Conservation (phyloP, 2,888 invertebrate species). For the Cerastis rubricosa region DNA sequence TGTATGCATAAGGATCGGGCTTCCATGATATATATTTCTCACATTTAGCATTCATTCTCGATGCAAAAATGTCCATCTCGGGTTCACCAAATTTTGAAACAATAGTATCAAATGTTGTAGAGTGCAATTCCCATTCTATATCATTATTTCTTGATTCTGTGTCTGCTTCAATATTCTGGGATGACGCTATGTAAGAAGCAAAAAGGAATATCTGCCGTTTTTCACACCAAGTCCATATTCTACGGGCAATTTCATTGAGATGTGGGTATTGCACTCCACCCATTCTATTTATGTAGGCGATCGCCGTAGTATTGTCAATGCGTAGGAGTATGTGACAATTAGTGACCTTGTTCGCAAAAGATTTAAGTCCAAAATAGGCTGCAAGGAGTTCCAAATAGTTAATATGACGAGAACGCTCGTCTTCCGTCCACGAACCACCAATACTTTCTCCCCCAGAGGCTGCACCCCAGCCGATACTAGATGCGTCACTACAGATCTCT, state of each 20-base stretch:
- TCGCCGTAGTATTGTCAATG: slow-evolving; percentile 39
- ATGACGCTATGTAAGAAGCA: neutral
- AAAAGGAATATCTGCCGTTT: slow-evolving; percentile 3
- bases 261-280: neutral
- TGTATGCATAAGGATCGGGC: no score
- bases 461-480: slow-evolving; percentile 12
- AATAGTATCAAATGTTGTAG: slow-evolving; percentile 7
- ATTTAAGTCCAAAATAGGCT: slow-evolving; percentile 5
- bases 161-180: slow-evolving; percentile 24
- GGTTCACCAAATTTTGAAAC: slow-evolving; percentile 3
- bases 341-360: slow-evolving; percentile 7
- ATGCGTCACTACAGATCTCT: slow-evolving; percentile 13
- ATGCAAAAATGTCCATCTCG: slow-evolving; percentile 5
- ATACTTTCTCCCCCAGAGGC: neutral
- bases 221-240: slow-evolving; percentile 11
- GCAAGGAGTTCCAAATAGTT: slow-evolving; percentile 36
- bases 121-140: slow-evolving; percentile 32
- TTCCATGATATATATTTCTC: no score
- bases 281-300: slow-evolving; percentile 23
- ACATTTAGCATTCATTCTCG: neutral
- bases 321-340: slow-evolving; percentile 28
- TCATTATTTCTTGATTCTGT: slow-evolving; percentile 23
- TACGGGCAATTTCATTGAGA: slow-evolving; percentile 10
- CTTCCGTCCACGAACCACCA: slow-evolving; percentile 29
- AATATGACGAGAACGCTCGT: slow-evolving; percentile 32